Evolutionary conservation across 1,140 invertebrate genomes (phyloP), one percentile per base, ranked within the genome.

Genomic region (Hyposmocoma kahamanoa): DNA sequence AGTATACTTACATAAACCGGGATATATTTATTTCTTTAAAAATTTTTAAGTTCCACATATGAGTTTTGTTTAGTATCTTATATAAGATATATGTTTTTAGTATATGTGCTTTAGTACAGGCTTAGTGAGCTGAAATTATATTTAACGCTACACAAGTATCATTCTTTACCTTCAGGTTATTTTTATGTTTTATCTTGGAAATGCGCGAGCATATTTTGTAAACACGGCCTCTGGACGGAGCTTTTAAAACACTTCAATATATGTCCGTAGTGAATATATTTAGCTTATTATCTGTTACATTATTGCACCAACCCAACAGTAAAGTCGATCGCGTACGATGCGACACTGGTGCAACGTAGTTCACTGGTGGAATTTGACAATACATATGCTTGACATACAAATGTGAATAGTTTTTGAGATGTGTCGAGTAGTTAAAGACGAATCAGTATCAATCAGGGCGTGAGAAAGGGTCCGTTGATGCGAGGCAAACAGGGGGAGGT

Each of bases 351-450:
- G 79, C 73, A 68, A 79, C 73, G 67, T 11, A 62, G 56, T 64
- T 56, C 47, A 53, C 34, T 55, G 50, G 50, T 49, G 56, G 53
- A 46, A 52, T 54, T 53, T 62, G 65, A 71, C 69, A 75, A 79
- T 65, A 77, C 76, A 80, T 78, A 77, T 83, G 76, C 70, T 75
- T 77, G 72, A 70, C 62, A 69, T 64, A 58, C 58, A 61, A 65
- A 62, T 84, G 82, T 85, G 82, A 85, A 85, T 85, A 85, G 82
- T 85, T 85, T 85, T 85, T 85, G 82, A 85, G 80, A 77, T 71
- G 72, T 76, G 70, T 67, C 57, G 64, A 63, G 53, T 62, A 57
- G 50, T 47, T 56, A 62, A 53, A 59, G 52, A 59, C 38, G 47
- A 47, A 58, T 47, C 48, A 62, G 30, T 53, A 50, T 60, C 62